These are phyloP conservation scores for Cyprinodon diabolis DNA, from an alignment of 2,797 vertebrate species.

Conservation along the genomic window DNA sequence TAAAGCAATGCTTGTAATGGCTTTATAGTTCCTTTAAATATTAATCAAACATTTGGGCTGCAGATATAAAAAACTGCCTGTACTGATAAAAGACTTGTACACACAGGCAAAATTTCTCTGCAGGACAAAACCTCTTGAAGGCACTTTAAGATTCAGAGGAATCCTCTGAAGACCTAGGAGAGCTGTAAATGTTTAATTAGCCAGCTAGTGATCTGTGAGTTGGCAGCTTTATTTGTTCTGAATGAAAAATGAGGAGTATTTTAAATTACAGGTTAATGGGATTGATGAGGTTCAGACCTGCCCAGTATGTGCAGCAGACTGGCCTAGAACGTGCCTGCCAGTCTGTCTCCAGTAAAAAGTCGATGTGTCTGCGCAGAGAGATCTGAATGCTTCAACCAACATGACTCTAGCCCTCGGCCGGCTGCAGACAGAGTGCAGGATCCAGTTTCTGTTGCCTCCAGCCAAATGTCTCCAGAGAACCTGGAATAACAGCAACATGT, in stretches of 20 bases:
- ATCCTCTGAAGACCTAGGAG: slow-evolving; percentile 23
- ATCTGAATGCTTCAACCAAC: slow-evolving; percentile 46
- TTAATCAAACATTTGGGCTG: slow-evolving; percentile 9
- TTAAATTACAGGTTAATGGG: slow-evolving; percentile 25
- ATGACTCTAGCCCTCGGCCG: slow-evolving; percentile 33
- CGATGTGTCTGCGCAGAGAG: slow-evolving; percentile 41
- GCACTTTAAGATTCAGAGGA: slow-evolving; percentile 62
- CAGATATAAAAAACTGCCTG: slow-evolving; percentile 15
- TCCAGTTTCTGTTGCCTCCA: slow-evolving; percentile 63
- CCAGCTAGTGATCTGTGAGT: slow-evolving; percentile 25
- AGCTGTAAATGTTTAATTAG: slow-evolving; percentile 19
- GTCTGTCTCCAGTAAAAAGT: slow-evolving; percentile 54
- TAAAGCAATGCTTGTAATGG: slow-evolving; percentile 18
- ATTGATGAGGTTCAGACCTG: slow-evolving; percentile 24
- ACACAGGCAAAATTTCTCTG: slow-evolving; percentile 25
- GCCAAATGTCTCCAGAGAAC: slow-evolving; percentile 49
- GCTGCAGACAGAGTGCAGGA: slow-evolving; percentile 32
- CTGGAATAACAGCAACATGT: slow-evolving; percentile 28
- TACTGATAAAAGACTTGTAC: slow-evolving; percentile 20
- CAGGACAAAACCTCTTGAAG: slow-evolving; percentile 36
- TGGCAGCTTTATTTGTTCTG: slow-evolving; percentile 1
- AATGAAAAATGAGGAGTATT: slow-evolving; percentile 20
- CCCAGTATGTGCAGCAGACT: slow-evolving; percentile 31
- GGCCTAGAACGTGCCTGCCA: slow-evolving; percentile 46
- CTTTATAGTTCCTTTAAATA: slow-evolving; percentile 21